phyloP scores from a whole-genome alignment of 2,113 vertebrate species.

The Nesoenas mayeri region DNA sequence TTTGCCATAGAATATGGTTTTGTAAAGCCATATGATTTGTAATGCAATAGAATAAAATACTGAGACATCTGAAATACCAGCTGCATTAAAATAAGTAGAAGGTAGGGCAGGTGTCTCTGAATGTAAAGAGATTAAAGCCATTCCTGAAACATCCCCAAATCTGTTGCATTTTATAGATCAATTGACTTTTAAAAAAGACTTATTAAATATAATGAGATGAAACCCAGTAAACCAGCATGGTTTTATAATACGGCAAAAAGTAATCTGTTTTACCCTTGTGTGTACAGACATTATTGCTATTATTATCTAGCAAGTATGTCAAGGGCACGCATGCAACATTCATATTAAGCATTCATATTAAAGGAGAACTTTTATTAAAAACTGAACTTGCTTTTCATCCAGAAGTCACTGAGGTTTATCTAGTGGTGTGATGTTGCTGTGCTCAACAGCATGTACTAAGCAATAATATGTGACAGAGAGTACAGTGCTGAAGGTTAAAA shows the following conservation, averaged over 20 bases:
- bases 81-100: neutral
- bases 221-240: neutral
- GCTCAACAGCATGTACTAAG: neutral
- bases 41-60: neutral
- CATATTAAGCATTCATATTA: neutral
- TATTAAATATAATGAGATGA: neutral
- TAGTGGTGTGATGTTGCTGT: neutral
- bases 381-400: neutral
- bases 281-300: neutral
- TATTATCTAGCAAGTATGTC: neutral
- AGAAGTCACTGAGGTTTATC: neutral
- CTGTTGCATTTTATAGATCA: neutral
- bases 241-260: neutral
- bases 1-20: neutral
- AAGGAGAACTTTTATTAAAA: neutral
- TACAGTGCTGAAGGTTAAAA: slow-evolving; percentile 52
- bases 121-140: neutral
- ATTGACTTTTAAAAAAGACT: neutral
- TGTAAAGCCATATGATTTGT: neutral
- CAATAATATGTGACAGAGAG: slow-evolving; percentile 31
- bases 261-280: neutral
- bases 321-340: neutral
- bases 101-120: neutral
- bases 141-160: neutral
- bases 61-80: neutral